Percentiles rank a stretch among this genome's conserved stretches.
Evolutionary conservation across 1,140 invertebrate genomes (phyloP).

Genomic region (Ceratosolen solmsi): DNA sequence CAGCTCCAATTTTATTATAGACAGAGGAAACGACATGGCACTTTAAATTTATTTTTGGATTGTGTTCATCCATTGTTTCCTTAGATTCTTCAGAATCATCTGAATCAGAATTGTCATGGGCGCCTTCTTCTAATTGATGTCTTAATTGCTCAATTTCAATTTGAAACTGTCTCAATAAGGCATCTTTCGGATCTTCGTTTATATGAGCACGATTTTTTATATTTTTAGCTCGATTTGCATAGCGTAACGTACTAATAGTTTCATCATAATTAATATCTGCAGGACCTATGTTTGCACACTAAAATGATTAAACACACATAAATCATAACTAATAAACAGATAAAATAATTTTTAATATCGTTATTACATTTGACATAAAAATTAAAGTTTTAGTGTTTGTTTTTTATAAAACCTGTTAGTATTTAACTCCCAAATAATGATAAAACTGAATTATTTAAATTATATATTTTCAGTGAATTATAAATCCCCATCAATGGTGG

Average conservation of each 20-base stretch:
- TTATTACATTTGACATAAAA: no score
- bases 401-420: no score
- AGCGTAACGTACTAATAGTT: slow-evolving; percentile 95
- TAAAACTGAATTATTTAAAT: no score
- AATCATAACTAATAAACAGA: no score
- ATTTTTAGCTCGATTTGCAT: slow-evolving; percentile 97
- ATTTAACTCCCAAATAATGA: no score
- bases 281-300: slow-evolving; percentile 95
- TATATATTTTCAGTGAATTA: no score
- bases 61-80: slow-evolving; percentile 48
- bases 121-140: slow-evolving; percentile 85
- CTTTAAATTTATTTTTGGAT: slow-evolving; percentile 45
- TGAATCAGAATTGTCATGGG: slow-evolving; percentile 64
- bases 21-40: slow-evolving; percentile 20
- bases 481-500: no score
- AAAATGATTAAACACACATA: slow-evolving; percentile 52
- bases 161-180: slow-evolving; percentile 95
- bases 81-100: slow-evolving; percentile 66
- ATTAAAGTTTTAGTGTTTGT: no score
- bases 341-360: no score
- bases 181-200: slow-evolving; percentile 99
- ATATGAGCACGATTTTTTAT: slow-evolving; percentile 97
- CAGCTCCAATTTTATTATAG: background rate
- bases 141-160: slow-evolving; percentile 95
- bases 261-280: slow-evolving; percentile 98